Evolutionary conservation across 2,797 vertebrate species (phyloP), one percentile per base, ranked within the genome.

Genomic region (Cirrhinus mrigala): DNA sequence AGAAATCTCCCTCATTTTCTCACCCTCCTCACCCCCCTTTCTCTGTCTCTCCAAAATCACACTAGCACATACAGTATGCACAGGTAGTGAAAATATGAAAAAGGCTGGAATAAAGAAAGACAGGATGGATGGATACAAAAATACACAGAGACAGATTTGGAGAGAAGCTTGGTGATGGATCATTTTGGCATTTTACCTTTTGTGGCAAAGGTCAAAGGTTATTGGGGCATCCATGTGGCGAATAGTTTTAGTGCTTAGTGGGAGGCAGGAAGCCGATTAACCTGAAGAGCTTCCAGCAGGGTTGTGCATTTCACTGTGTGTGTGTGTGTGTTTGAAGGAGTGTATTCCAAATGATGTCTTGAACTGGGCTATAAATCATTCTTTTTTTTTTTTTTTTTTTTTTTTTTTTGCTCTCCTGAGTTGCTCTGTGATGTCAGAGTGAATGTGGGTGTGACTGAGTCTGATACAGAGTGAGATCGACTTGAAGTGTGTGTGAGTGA

Each of bases 231-330:
- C 64, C 64, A 66, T 69, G 64, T 54, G 66, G 56, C 24, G 66
- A 62, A 62, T 71, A 69, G 80, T 82, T 77, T 69, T 46, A 70
- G 73, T 48, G 54, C 76, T 79, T 46, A 48, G 76, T 64, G 29
- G 68, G 83, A 78, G 46, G 44, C 76, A 54, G 81, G 79, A 58
- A 79, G 77, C 76, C 44, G 69, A 88, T 88, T 88, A 88, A 86
- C 87, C 84, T 12, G 33, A 62, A 80, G 76, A 82, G 84, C 68
- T 64, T 79, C 83, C 76, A 66, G 71, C 27, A 52, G 70, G 27
- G 44, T 75, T 83, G 71, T 62, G 56, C 58, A 64, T 83, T 62
- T 74, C 27, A 7, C 33, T 33, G 33, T 33, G 33, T 33, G 33
- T 62, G 24, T 81, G 76, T 70, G 37, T 70, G 69, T 71, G 40